These are phyloP conservation scores for Euwallacea similis DNA, from an alignment of 1,140 invertebrate genomes.

Conservation along the genomic window DNA sequence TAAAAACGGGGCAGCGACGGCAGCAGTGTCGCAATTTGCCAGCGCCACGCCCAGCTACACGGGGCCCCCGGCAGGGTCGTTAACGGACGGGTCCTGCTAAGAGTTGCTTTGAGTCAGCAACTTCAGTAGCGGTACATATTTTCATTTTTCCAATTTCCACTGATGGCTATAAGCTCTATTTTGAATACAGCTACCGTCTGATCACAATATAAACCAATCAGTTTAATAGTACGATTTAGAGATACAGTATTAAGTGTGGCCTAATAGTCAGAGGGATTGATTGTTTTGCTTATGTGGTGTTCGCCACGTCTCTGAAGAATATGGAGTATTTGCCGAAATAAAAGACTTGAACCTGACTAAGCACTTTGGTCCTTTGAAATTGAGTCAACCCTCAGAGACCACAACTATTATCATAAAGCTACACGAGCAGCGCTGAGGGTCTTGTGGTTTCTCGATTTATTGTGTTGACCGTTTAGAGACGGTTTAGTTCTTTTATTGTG, in stretches of 20 bases:
- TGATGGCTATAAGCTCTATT: not conserved
- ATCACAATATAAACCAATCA: too few species aligned
- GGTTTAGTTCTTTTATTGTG: not conserved
- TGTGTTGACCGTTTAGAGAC: constrained; percentile 11
- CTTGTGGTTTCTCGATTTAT: constrained; percentile 8
- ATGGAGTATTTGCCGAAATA: not conserved
- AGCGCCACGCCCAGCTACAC: constrained; percentile 28
- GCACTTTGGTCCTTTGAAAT: constrained; percentile 20
- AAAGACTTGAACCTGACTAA: constrained; percentile 17
- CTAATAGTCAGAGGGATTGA: too few species aligned
- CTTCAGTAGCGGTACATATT: constrained; percentile 16
- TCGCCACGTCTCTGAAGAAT: constrained; percentile 17
- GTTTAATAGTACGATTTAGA: too few species aligned
- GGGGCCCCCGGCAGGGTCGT: constrained; percentile 30
- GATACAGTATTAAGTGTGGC: too few species aligned
- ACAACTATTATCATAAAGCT: constrained; percentile 27
- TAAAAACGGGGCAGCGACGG: constrained; percentile 33
- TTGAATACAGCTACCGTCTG: too few species aligned
- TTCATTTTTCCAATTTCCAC: not conserved
- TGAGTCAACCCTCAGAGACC: constrained; percentile 17
- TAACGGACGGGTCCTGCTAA: constrained; percentile 28
- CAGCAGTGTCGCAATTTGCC: constrained; percentile 39
- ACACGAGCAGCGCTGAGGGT: constrained; percentile 13
- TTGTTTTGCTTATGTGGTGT: not conserved
- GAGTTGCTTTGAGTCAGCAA: constrained; percentile 27